Conservation (phyloP, 2,888 invertebrate species). For the Aphodius sticticus region DNA sequence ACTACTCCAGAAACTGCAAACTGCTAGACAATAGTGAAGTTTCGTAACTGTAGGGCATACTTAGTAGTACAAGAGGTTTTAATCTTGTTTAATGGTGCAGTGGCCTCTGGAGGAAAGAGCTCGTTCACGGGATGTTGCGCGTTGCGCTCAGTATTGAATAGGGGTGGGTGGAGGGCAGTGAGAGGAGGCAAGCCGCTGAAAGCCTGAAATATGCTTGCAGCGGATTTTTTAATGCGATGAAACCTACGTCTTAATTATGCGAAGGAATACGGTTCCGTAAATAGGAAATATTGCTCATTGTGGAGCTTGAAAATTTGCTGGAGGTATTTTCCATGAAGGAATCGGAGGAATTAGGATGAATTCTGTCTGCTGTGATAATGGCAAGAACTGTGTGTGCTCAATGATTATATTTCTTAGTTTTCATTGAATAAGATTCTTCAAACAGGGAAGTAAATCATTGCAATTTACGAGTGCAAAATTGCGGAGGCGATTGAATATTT, state of each 20-base stretch:
- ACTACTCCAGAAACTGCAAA: constrained; percentile 32
- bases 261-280: not conserved
- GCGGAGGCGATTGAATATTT: too few relatives aligned
- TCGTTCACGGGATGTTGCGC: constrained; percentile 25
- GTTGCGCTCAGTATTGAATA: not conserved
- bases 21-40: constrained; percentile 42
- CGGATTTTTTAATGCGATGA: not conserved
- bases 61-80: constrained; percentile 50
- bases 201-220: not conserved
- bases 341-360: too few relatives aligned
- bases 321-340: too few relatives aligned
- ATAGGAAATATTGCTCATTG: not conserved
- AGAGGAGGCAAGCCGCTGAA: not conserved
- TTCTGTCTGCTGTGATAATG: too few relatives aligned
- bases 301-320: too few relatives aligned
- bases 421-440: too few relatives aligned
- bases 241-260: not conserved
- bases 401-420: too few relatives aligned
- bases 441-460: too few relatives aligned
- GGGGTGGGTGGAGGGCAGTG: not conserved
- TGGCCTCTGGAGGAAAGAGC: constrained; percentile 32
- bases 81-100: constrained; percentile 53
- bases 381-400: too few relatives aligned
- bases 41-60: constrained; percentile 45
- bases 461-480: too few relatives aligned